Conservation (phyloP, 2,113 vertebrate species). For the Tichodroma muraria region DNA sequence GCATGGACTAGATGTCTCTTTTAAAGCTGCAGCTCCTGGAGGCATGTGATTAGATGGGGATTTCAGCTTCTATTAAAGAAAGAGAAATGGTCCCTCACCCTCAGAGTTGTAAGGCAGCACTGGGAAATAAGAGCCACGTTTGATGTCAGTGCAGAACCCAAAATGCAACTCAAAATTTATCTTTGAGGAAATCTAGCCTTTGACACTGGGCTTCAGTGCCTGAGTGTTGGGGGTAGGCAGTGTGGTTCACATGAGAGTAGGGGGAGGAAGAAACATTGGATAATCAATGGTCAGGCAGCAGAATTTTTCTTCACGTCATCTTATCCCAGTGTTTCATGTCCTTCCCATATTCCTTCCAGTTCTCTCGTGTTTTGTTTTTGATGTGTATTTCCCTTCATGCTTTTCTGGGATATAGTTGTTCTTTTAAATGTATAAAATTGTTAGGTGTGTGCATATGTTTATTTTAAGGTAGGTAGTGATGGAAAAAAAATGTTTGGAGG, state of each 20-base stretch:
- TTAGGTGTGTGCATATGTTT: not conserved
- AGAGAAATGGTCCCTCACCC: conserved; percentile 44
- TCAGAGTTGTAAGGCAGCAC: not conserved
- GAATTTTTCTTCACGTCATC: not conserved
- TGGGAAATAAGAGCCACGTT: not conserved
- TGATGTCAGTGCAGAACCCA: not conserved
- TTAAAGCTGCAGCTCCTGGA: conserved; percentile 49
- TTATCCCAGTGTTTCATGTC: not conserved
- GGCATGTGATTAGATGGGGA: conserved; percentile 58
- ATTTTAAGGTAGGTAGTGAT: not conserved
- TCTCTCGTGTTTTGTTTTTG: not conserved
- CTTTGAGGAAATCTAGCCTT: not conserved
- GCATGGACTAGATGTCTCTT: conserved; percentile 54
- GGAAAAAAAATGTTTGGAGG: not conserved
- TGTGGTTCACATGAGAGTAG: not conserved
- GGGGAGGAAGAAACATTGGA: not conserved
- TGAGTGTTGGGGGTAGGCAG: not conserved
- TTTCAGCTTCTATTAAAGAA: conserved; percentile 55
- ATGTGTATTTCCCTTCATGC: not conserved
- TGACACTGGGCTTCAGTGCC: not conserved
- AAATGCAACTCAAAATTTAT: not conserved
- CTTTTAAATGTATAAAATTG: conserved; percentile 23
- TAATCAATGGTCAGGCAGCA: not conserved
- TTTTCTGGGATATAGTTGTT: not conserved
- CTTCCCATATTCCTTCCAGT: not conserved